phyloP scores from a whole-genome alignment of 2,113 vertebrate genomes.

The Emberiza fucata region DNA sequence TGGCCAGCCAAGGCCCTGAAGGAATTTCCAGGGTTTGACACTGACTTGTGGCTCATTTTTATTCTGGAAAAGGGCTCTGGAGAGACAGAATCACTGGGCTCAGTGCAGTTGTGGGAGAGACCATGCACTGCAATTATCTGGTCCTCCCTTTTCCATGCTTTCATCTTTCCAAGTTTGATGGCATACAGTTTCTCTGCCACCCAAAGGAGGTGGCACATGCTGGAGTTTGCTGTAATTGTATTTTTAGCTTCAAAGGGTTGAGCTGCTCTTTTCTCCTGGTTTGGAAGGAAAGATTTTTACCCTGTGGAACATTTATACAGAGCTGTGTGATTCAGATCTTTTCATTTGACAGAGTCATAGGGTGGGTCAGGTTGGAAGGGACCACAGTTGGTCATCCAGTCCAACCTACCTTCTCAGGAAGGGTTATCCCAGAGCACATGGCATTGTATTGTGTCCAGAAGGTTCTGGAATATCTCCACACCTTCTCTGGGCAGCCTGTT shows the following conservation, averaged over 20 bases:
- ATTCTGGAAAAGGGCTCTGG: neutral
- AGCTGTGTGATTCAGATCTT: neutral
- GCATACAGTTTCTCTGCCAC: neutral
- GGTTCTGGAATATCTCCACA: neutral
- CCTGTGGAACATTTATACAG: neutral
- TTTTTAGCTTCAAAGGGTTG: neutral
- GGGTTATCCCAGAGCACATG: neutral
- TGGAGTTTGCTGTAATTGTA: neutral
- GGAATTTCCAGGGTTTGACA: neutral
- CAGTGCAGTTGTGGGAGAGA: neutral
- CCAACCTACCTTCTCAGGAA: neutral
- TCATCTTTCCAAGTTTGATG: neutral
- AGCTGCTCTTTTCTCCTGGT: neutral
- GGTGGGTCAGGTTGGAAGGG: neutral
- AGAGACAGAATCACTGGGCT: neutral
- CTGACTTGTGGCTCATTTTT: neutral
- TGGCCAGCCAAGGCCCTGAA: neutral
- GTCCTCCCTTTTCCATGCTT: neutral
- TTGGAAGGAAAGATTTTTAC: neutral
- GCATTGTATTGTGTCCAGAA: neutral
- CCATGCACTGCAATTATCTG: neutral
- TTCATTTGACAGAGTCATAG: neutral
- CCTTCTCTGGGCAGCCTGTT: neutral
- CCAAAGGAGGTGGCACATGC: neutral
- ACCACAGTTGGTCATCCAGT: neutral